Base-by-base conservation (phyloP, 2,113 vertebrate species). In the Ammospiza nelsoni region DNA sequence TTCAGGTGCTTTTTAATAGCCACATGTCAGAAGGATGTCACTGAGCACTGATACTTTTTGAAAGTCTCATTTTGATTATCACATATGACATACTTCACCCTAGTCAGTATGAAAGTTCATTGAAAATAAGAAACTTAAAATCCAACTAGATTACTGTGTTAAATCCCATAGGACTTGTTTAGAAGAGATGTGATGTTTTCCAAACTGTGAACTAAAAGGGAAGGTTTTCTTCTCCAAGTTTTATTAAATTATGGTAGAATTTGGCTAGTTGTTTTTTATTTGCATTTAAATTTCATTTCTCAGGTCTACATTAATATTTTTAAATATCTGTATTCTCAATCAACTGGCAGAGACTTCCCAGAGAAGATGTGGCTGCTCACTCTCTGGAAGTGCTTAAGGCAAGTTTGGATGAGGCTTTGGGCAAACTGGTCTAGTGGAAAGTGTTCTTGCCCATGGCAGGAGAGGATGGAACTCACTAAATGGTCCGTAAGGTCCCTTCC, bases 1-100 rank as follows among this genome's bases (percentile, higher is more conserved):
- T 49, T 21, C 9, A 25, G 39, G 19, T 37, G 14, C 5, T 62
- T 81, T 92, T 91, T 69, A 35, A 54, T 7, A 80, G 12, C 8
- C 14, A 15, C 3, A 1, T 7, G 9, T 31, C 29, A 15, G 6
- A 24, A n/a, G 6, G 5, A 20, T 43, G 14, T 31, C 43, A 23
- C 28, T 39, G 55, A 46, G 9, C 44, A 46, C 2, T 28, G 31
- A 17, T 54, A 23, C 11, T 17, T 58, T 46, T 52, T 14, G 57
- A 13, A 83, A 1, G 1, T 4, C 52, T 85, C 9, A 33, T 73
- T 76, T 22, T 12, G 9, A 28, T 9, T 55, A 14, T 46, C 43
- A 35, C 15, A 3, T 5, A 6, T 0, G 7, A 20, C 19, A 15
- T 20, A 8, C 20, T 48, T 52, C 39, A 78, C 5, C 31, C 41